Evolutionary conservation across 2,888 invertebrate genomes (phyloP).

Genomic region (Sarcophaga subvicina): DNA sequence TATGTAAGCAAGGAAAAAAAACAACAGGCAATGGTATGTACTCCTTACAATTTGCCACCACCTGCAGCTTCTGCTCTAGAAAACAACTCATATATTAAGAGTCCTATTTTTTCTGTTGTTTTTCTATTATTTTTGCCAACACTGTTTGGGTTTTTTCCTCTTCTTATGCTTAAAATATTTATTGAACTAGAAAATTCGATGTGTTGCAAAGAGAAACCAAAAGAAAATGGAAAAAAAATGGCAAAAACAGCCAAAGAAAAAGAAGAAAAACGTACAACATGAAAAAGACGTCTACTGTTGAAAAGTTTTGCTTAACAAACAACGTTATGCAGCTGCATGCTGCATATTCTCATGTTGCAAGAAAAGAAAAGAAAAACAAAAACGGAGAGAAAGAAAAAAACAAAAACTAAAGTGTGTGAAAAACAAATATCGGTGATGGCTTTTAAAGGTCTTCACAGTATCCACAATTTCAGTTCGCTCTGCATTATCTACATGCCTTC

Average conservation of each 20-base stretch:
- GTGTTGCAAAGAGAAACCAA: slow-evolving; percentile 54
- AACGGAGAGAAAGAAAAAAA: background rate
- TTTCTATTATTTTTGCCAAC: slow-evolving; percentile 45
- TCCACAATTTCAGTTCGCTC: slow-evolving; percentile 4
- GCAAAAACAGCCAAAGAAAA: background rate
- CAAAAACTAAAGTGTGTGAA: slow-evolving; percentile 46
- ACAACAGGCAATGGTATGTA: slow-evolving; percentile 37
- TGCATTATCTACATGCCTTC: slow-evolving; percentile 26
- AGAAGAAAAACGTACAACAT: background rate
- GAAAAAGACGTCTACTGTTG: slow-evolving; percentile 8
- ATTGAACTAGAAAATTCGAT: slow-evolving; percentile 74
- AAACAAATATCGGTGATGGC: slow-evolving; percentile 43
- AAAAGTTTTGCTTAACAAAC: slow-evolving; percentile 71
- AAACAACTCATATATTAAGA: slow-evolving; percentile 40
- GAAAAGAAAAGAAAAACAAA: background rate
- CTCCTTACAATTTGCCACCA: slow-evolving; percentile 65
- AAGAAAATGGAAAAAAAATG: slow-evolving; percentile 21
- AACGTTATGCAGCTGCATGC: slow-evolving; percentile 4
- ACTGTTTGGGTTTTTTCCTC: background rate
- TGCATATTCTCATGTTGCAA: slow-evolving; percentile 42
- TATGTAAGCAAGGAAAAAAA: background rate
- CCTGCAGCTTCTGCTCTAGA: slow-evolving; percentile 66
- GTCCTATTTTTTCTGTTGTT: slow-evolving; percentile 45
- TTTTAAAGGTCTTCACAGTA: slow-evolving; percentile 46
- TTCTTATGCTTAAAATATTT: slow-evolving; percentile 68